phyloP scores from a whole-genome alignment of 1,140 invertebrate genomes.

The Drosophila bifasciata region DNA sequence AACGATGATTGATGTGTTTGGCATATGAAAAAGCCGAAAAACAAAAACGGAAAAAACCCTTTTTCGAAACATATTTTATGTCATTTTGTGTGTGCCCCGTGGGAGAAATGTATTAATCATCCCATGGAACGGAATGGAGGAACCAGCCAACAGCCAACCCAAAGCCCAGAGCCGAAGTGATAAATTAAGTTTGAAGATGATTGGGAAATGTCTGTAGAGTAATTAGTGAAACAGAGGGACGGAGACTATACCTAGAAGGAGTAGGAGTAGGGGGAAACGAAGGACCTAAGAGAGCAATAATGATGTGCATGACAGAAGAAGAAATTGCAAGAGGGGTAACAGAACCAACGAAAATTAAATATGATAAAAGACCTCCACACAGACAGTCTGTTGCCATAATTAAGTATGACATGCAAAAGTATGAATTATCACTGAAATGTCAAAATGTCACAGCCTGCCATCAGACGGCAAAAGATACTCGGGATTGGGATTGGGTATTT shows the following conservation, averaged over 20 bases:
- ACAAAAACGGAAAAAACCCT: constrained; percentile 65
- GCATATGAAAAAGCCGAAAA: constrained; percentile 47
- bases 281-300: constrained; percentile 51
- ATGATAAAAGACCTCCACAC: constrained; percentile 63
- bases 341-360: constrained; percentile 64
- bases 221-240: constrained; percentile 47
- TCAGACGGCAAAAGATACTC: constrained; percentile 52
- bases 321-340: too few relatives aligned
- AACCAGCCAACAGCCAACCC: too few relatives aligned
- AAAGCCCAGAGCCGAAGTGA: constrained; percentile 38
- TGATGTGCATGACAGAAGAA: constrained; percentile 53
- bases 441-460: constrained; percentile 81
- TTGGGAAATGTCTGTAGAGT: constrained; percentile 61
- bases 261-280: background rate
- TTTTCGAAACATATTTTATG: constrained; percentile 76
- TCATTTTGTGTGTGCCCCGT: constrained; percentile 46
- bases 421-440: constrained; percentile 83
- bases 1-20: constrained; percentile 71
- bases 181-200: constrained; percentile 69
- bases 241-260: background rate
- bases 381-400: constrained; percentile 79
- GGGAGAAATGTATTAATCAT: constrained; percentile 71
- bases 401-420: constrained; percentile 83
- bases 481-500: constrained; percentile 15
- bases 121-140: constrained; percentile 16